These are phyloP conservation scores for Lasiurus cinereus DNA, from an alignment of 2,113 vertebrate species.

Conservation along the genomic window DNA sequence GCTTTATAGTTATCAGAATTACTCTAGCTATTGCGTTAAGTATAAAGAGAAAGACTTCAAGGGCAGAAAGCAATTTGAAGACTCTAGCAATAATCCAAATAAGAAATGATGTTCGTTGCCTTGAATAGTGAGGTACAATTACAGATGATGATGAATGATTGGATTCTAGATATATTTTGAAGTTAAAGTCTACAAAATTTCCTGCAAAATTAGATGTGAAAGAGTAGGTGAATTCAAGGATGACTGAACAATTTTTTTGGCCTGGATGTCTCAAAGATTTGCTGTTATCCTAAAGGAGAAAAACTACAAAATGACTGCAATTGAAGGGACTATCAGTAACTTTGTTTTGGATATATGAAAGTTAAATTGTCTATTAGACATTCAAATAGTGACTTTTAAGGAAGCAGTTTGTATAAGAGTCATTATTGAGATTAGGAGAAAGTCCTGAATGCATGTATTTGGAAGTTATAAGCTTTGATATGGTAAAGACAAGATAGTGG, in stretches of 20 bases:
- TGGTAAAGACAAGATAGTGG: background rate
- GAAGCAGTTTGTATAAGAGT: background rate
- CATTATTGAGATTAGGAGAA: background rate
- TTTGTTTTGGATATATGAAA: background rate
- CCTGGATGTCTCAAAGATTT: background rate
- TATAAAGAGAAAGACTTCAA: background rate
- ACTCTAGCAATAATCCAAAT: background rate
- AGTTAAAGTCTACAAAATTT: background rate
- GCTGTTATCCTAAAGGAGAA: background rate
- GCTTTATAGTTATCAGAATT: background rate
- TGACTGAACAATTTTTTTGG: background rate
- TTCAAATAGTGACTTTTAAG: background rate
- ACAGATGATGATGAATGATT: background rate
- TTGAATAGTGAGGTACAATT: background rate
- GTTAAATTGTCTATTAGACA: background rate
- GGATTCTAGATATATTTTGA: background rate
- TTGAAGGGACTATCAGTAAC: background rate
- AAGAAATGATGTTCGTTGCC: background rate
- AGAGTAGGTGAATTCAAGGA: background rate
- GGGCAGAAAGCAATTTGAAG: background rate
- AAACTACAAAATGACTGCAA: background rate
- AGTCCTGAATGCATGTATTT: background rate
- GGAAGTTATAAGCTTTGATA: background rate
- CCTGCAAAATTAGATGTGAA: background rate
- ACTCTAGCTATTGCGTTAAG: background rate